Base-by-base conservation (phyloP, 2,888 invertebrate genomes). In the Julus scanicus region DNA sequence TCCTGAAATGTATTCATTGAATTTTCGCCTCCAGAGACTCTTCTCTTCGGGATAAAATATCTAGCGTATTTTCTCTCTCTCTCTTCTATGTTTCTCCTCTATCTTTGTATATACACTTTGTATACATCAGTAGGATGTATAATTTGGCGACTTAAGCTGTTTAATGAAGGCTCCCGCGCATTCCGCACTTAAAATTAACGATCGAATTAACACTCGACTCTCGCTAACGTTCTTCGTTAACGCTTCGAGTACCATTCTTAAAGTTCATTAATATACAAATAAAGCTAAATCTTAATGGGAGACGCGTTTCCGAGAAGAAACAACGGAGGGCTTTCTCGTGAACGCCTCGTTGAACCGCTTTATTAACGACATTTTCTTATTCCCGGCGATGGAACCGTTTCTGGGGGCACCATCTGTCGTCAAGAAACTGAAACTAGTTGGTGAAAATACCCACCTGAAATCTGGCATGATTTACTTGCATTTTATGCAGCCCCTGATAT, bases 161-260 rank as follows among this genome's bases (percentile, higher is more conserved):
- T 71, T 71, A 71, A 71, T 71, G 71, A 71, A 71, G 71, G 71
- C 71, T 71, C 29, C 11, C 71, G 44, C 53, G 71, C 20, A 84
- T 48, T 84, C 84, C 48, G 84, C 84, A 84, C 84, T 40, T 84
- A 84, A 84, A 84, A 84, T 84, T 84, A 84, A 84, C 84, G 84
- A 84, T 84, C 84, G 84, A 84, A 84, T 84, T 84, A 84, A 84
- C 84, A 84, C 84, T 84, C 84, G 84, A 84, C 84, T 84, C 44
- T 84, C 48, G 84, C 48, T 84, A 84, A 84, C 84, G 40, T 84
- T 40, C 84, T 84, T 84, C 48, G 84, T 84, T 84, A 84, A 84
- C 84, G 84, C 84, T 84, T 84, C 84, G 39, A 40, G 39, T 84
- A 40, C 84, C 44, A 39, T 84, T 84, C 84, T 84, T 44, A 84